phyloP scores from a whole-genome alignment of 1,140 invertebrate species.

The Leptopilina clavipes region DNA sequence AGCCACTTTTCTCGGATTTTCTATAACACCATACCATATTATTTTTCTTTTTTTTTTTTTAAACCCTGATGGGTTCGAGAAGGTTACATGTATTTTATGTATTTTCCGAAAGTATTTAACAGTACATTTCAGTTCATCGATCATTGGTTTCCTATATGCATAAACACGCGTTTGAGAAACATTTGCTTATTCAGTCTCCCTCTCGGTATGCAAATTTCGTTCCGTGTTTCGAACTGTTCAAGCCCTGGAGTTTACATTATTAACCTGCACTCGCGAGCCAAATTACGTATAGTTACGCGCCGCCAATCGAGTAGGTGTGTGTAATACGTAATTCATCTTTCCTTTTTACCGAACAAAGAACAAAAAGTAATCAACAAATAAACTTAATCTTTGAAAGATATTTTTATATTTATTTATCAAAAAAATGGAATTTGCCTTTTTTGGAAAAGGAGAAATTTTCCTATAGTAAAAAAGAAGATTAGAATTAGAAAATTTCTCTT shows the following conservation, averaged over 20 bases:
- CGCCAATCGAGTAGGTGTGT: conserved; percentile 46
- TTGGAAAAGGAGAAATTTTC: too few relatives aligned
- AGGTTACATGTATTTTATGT: background rate
- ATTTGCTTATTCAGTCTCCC: conserved; percentile 47
- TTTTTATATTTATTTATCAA: too few relatives aligned
- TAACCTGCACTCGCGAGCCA: conserved; percentile 43
- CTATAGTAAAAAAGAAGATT: too few relatives aligned
- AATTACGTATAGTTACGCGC: conserved; percentile 52
- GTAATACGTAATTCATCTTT: background rate
- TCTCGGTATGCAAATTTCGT: conserved; percentile 31
- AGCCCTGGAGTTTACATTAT: conserved; percentile 53
- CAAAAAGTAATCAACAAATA: too few relatives aligned
- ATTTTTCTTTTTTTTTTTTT: background rate
- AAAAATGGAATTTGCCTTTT: too few relatives aligned
- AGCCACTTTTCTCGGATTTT: conserved; percentile 7
- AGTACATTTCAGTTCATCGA: conserved; percentile 46
- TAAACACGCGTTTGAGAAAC: background rate
- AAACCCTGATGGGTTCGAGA: background rate
- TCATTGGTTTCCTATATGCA: conserved; percentile 45
- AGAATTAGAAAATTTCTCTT: conserved; percentile 5
- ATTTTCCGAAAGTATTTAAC: conserved; percentile 19
- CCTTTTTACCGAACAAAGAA: too few relatives aligned
- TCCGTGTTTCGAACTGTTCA: conserved; percentile 29
- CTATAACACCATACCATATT: background rate
- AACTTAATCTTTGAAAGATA: too few relatives aligned